Evolutionary conservation across 2,888 invertebrate species (phyloP).

Genomic region (Mesopsocus fuscifrons): DNA sequence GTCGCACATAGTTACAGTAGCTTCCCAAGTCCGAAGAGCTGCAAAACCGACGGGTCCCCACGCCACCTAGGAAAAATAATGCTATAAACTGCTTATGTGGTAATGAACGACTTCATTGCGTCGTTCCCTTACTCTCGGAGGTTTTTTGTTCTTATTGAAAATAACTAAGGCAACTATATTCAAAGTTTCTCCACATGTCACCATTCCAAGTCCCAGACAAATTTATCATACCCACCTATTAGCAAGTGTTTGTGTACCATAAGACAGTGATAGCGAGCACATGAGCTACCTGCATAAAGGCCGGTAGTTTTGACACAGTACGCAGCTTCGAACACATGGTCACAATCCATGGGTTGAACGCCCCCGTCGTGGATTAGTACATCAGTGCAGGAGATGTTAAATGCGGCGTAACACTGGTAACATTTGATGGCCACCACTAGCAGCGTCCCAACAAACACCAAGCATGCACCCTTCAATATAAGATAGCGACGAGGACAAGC

Average conservation of each 20-base stretch:
- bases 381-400: constrained; percentile 44
- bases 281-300: constrained; percentile 18
- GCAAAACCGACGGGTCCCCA: constrained; percentile 74
- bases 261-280: no score
- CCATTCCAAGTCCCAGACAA: no score
- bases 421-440: constrained; percentile 28
- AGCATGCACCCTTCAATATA: no score
- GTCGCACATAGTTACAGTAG: constrained; percentile 71
- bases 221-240: no score
- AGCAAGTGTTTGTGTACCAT: no score
- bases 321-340: constrained; percentile 54
- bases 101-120: no score
- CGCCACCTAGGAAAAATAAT: constrained; percentile 44
- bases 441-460: constrained; percentile 5
- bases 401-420: constrained; percentile 54
- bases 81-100: no score
- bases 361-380: constrained; percentile 37
- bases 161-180: no score
- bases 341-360: constrained; percentile 41
- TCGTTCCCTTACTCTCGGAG: no score
- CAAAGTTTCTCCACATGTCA: no score
- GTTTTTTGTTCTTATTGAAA: no score
- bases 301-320: constrained; percentile 70
- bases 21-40: constrained; percentile 73
- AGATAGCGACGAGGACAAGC: no score